Percentiles rank a stretch among this genome's conserved stretches.
Conservation (phyloP, 2,888 invertebrate genomes). For the Tineola bisselliella region DNA sequence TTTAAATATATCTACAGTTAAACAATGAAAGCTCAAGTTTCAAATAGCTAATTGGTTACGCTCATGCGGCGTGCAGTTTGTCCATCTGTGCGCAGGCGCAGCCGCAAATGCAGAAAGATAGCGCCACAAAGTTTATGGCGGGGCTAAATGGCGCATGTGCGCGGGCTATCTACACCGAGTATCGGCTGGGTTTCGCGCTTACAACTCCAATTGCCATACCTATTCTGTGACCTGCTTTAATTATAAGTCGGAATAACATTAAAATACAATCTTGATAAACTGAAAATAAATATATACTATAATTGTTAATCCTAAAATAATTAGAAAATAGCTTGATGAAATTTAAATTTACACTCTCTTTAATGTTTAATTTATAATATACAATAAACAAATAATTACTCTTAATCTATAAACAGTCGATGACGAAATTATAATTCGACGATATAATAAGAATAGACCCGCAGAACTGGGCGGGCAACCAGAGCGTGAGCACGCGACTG, state of each 20-base stretch:
- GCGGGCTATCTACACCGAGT: conserved; percentile 12
- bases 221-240: background rate
- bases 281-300: background rate
- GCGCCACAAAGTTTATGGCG: conserved; percentile 11
- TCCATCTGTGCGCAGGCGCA: conserved; percentile 9
- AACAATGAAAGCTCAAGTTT: conserved; percentile 48
- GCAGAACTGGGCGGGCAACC: conserved; percentile 17
- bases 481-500: conserved; percentile 21
- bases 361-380: too few species aligned
- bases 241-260: background rate
- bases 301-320: too few species aligned
- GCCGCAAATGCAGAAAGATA: conserved; percentile 1
- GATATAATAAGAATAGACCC: conserved; percentile 4
- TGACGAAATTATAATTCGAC: background rate
- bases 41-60: conserved; percentile 26
- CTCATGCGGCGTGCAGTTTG: conserved; percentile 8
- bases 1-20: conserved; percentile 21
- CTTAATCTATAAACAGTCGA: too few species aligned
- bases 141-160: conserved; percentile 13
- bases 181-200: conserved; percentile 7
- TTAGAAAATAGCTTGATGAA: too few species aligned
- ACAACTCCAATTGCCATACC: conserved; percentile 3
- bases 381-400: too few species aligned
- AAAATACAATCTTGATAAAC: background rate
- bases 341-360: too few species aligned